phyloP scores from a whole-genome alignment of 2,888 invertebrate species.

The Silvanus unidentatus region DNA sequence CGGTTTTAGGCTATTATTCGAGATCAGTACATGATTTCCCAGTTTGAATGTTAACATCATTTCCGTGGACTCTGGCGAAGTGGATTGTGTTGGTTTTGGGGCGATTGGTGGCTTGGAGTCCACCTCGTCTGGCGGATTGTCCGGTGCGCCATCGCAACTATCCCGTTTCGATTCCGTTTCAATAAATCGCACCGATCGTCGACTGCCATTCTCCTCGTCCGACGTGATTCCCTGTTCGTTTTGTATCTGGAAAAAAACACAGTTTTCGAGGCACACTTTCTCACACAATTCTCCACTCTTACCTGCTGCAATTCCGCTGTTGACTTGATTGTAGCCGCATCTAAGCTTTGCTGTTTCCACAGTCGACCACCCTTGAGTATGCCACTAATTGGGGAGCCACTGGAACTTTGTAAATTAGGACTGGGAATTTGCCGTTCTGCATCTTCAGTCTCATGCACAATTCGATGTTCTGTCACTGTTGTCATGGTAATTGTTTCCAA shows the following conservation, averaged over 20 bases:
- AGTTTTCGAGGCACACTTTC: not conserved
- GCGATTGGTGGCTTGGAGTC: constrained; percentile 24
- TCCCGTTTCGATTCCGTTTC: constrained; percentile 46
- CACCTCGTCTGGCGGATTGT: constrained; percentile 35
- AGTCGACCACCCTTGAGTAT: constrained; percentile 73
- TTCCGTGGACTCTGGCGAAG: constrained; percentile 45
- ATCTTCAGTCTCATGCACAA: constrained; percentile 47
- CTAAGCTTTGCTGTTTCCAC: constrained; percentile 54
- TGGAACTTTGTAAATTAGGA: constrained; percentile 27
- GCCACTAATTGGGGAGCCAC: constrained; percentile 61
- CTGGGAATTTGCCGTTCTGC: constrained; percentile 4
- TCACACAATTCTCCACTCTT: constrained; percentile 4
- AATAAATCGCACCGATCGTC: constrained; percentile 62
- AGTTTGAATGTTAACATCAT: constrained; percentile 54
- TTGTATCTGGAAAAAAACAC: not conserved
- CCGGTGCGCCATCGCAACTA: constrained; percentile 44
- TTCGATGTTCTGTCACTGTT: constrained; percentile 59
- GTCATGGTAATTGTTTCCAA: constrained; percentile 65
- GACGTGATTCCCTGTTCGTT: constrained; percentile 29
- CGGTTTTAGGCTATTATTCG: constrained; percentile 56
- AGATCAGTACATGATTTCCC: constrained; percentile 51
- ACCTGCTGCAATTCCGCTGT: constrained; percentile 19
- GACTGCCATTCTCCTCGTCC: constrained; percentile 50
- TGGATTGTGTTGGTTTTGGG: constrained; percentile 23
- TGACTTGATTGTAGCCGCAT: constrained; percentile 4